Conservation (phyloP, 2,797 vertebrate genomes). For the Eulemur rubriventer region DNA sequence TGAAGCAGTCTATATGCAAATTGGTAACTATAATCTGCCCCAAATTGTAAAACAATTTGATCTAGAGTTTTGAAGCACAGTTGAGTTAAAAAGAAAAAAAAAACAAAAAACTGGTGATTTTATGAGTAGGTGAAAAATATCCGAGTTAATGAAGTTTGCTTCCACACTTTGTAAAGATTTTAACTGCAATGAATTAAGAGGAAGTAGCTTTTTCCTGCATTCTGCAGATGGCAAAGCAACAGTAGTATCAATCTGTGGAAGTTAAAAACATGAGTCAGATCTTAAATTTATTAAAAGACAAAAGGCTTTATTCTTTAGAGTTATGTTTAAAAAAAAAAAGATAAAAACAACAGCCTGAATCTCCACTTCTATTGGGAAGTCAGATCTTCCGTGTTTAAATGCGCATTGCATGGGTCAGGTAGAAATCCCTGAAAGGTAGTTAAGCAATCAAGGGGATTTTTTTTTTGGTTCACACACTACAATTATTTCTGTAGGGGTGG, state of each 20-base stretch:
- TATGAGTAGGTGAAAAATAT: slow-evolving; percentile 1
- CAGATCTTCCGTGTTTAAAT: neutral
- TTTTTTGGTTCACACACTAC: neutral
- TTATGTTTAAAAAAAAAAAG: neutral
- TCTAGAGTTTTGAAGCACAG: neutral
- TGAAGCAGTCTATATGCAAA: neutral
- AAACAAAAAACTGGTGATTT: neutral
- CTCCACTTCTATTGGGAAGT: neutral
- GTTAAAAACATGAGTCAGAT: neutral
- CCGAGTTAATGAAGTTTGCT: slow-evolving; percentile 2
- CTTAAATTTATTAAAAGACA: neutral
- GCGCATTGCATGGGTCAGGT: neutral
- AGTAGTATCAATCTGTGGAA: neutral
- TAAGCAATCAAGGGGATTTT: neutral
- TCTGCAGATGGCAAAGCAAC: neutral
- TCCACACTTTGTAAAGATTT: neutral
- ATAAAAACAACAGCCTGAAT: neutral
- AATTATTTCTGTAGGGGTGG: neutral
- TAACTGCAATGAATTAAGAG: neutral
- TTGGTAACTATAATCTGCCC: neutral
- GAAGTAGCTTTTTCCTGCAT: neutral
- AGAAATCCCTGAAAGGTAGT: neutral
- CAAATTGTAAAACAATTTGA: neutral
- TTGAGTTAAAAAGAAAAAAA: neutral
- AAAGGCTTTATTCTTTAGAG: neutral